Evolutionary conservation across 2,113 vertebrate species (phyloP).

Genomic region (Ahaetulla prasina): DNA sequence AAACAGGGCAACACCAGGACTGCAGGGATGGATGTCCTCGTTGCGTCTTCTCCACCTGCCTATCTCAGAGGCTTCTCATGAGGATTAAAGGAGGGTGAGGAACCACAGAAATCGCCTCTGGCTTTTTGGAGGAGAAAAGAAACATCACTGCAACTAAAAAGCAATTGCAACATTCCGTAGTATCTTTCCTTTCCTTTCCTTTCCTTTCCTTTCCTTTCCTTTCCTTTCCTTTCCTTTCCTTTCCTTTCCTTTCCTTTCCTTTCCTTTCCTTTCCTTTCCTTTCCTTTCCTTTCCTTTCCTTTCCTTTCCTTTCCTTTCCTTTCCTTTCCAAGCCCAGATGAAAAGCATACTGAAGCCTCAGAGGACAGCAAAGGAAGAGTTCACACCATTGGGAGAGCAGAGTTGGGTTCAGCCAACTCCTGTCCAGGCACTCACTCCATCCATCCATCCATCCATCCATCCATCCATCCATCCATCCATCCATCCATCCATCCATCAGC

Average conservation of each 20-base stretch:
- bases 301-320: too few species aligned
- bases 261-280: too few species aligned
- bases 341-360: slow-evolving; percentile 7
- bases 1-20: neutral
- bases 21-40: neutral
- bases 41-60: neutral
- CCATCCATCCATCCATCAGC: neutral
- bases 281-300: too few species aligned
- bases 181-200: too few species aligned
- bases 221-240: too few species aligned
- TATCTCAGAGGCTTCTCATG: neutral
- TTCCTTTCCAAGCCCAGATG: too few species aligned
- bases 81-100: neutral
- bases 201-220: too few species aligned
- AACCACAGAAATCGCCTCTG: too few species aligned
- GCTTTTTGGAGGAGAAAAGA: neutral
- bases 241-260: too few species aligned
- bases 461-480: neutral
- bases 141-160: neutral
- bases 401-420: neutral
- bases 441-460: neutral
- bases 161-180: neutral
- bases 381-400: neutral
- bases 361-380: neutral
- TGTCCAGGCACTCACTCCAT: neutral